Conservation (phyloP, 1,140 invertebrate species). For the Rhizoglyphus robini region DNA sequence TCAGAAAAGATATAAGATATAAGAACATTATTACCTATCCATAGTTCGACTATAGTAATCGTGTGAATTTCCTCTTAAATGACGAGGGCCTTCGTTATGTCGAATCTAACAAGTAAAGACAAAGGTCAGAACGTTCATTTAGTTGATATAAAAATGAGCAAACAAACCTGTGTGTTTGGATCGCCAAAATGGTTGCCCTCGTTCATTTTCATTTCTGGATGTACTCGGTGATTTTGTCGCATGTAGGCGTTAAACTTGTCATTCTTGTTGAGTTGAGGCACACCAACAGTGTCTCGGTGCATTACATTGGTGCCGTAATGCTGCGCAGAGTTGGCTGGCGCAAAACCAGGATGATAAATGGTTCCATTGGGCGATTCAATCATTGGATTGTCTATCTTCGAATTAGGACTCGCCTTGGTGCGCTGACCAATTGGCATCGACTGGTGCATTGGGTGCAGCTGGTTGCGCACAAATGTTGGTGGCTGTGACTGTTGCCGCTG, state of each 20-base stretch:
- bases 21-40: constrained; percentile 18
- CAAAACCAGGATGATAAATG: not conserved
- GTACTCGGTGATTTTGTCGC: constrained; percentile 4
- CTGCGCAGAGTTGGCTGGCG: not conserved
- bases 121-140: not conserved
- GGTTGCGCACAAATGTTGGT: not conserved
- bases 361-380: not conserved
- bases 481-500: constrained; percentile 11
- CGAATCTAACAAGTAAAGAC: not conserved
- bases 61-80: constrained; percentile 14
- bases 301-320: not conserved
- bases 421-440: not conserved
- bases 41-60: constrained; percentile 11
- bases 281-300: not conserved
- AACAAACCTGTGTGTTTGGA: not conserved
- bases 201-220: not conserved
- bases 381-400: not conserved
- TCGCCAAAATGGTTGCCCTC: not conserved
- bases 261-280: not conserved
- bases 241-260: not conserved
- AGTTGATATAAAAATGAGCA: not conserved
- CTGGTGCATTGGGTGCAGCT: constrained; percentile 6
- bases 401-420: not conserved
- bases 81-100: not conserved
- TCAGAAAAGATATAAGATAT: not conserved